Percentiles rank a stretch among this genome's conserved stretches.
Evolutionary conservation across 2,113 vertebrate genomes (phyloP).

Genomic region (Tretioscincus oriximinensis): DNA sequence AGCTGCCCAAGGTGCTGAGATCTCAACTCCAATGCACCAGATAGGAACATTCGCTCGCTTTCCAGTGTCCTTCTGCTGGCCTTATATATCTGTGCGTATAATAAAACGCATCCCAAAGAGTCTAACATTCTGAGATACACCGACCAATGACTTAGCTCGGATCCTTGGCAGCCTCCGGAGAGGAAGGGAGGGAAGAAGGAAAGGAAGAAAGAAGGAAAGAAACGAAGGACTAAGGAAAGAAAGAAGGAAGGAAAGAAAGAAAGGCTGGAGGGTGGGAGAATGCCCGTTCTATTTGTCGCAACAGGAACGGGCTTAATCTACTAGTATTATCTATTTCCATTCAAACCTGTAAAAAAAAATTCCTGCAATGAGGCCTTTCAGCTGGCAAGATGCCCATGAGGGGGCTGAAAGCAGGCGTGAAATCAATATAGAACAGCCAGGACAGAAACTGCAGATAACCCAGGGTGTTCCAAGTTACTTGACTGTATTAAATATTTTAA

Average conservation of each 20-base stretch:
- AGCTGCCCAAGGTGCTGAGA: background rate
- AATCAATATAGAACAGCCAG: background rate
- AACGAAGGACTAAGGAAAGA: too few relatives aligned
- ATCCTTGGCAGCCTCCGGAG: too few relatives aligned
- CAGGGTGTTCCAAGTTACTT: background rate
- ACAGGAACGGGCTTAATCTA: too few relatives aligned
- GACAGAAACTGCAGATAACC: background rate
- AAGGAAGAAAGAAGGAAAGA: too few relatives aligned
- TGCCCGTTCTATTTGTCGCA: too few relatives aligned
- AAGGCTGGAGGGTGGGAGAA: too few relatives aligned
- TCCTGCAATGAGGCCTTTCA: background rate
- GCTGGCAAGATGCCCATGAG: background rate
- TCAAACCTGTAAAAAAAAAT: background rate
- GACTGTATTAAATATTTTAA: background rate
- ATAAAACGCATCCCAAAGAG: too few relatives aligned
- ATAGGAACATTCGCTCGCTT: background rate
- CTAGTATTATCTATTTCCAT: background rate
- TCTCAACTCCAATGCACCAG: background rate
- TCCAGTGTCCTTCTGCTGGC: background rate
- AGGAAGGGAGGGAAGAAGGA: too few relatives aligned
- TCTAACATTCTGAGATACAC: too few relatives aligned
- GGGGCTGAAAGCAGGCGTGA: background rate
- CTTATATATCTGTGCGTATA: background rate
- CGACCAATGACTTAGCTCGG: too few relatives aligned
- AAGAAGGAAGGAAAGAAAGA: too few relatives aligned